Base-by-base conservation (phyloP, 2,113 vertebrate genomes). In the Mesoclemmys tuberculata region DNA sequence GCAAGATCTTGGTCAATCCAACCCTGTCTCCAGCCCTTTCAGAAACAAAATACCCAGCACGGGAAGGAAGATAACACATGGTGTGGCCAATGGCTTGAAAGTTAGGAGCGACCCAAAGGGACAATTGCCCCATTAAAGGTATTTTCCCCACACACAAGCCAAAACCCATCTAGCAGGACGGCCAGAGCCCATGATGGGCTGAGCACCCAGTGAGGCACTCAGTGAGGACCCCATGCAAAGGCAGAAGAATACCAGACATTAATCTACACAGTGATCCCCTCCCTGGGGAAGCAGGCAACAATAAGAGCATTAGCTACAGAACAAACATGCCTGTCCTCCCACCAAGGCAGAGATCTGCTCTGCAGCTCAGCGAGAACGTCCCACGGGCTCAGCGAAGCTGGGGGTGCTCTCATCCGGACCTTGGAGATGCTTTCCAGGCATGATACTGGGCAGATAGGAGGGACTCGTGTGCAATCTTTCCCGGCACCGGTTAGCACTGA, bases 231-330 rank as follows among this genome's bases (percentile, higher is more conserved):
- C 38, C 90, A 3, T 35, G 22, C 4, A 0, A 58, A 11, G 3
- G 51, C 61, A 35, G 22, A 29, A 3, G 48, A 16, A 56, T 61
- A 92, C 58, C 84, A 78, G 38, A 22, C 86, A 2, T 46, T 10
- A 10, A 82, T 83, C 48, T 74, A 84, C 24, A 78, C 88, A 48
- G 89, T 85, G 51, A 2, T 52, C 51, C 88, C 78, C 82, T 9
- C 0, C 64, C 85, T 2, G 2, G 92, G 91, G 88, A 81, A 41
- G 51, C 18, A 1, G 2, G 24, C 19, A 1, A 6, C 2, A 84
- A 38, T 56, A 5, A 95, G n/a, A 92, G 81, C 78, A 86, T 94
- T 68, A 46, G 68, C 96, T 94, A 55, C 48, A 16, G 87, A 71
- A 75, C 85, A 8, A 38, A 85, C 49, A 80, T 87, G 91, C 82